Evolutionary conservation across 2,113 vertebrate genomes (phyloP).

Genomic region (Sardina pilchardus): DNA sequence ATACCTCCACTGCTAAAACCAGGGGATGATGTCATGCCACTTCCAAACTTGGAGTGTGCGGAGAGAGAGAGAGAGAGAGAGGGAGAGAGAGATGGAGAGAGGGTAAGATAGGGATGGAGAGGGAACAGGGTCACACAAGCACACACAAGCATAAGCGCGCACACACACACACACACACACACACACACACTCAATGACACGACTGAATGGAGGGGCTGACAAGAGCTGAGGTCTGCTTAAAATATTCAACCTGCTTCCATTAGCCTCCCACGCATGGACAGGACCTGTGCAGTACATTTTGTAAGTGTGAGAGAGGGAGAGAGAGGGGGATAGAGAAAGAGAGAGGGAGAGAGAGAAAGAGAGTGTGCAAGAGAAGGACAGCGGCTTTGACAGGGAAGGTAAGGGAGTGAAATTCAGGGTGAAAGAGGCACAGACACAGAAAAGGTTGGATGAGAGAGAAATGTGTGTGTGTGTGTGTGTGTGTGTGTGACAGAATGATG

Average conservation of each 20-base stretch:
- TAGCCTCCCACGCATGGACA: conserved; percentile 62
- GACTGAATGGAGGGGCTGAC: conserved; percentile 50
- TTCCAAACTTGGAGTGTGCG: conserved; percentile 60
- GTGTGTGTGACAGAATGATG: background rate
- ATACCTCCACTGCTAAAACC: conserved; percentile 49
- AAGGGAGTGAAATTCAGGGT: background rate
- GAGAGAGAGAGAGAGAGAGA: conserved; percentile 44
- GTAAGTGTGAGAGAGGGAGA: conserved; percentile 33
- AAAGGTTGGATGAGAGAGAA: background rate
- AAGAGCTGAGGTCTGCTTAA: conserved; percentile 61
- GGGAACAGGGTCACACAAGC: conserved; percentile 67
- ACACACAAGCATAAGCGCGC: conserved; percentile 64
- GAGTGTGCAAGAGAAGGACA: conserved; percentile 16
- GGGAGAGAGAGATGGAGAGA: conserved; percentile 30
- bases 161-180: conserved; percentile 68
- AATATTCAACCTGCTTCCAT: conserved; percentile 76
- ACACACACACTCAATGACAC: conserved; percentile 70
- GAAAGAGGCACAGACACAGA: background rate
- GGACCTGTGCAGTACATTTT: conserved; percentile 64
- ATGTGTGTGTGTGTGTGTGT: background rate
- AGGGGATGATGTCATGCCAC: conserved; percentile 67
- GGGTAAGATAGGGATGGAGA: conserved; percentile 46
- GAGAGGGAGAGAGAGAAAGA: conserved; percentile 10
- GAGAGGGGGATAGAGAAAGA: conserved; percentile 29
- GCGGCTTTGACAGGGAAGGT: conserved; percentile 2